Conservation (phyloP, 2,797 vertebrate genomes). For the Linurgus olivaceus region DNA sequence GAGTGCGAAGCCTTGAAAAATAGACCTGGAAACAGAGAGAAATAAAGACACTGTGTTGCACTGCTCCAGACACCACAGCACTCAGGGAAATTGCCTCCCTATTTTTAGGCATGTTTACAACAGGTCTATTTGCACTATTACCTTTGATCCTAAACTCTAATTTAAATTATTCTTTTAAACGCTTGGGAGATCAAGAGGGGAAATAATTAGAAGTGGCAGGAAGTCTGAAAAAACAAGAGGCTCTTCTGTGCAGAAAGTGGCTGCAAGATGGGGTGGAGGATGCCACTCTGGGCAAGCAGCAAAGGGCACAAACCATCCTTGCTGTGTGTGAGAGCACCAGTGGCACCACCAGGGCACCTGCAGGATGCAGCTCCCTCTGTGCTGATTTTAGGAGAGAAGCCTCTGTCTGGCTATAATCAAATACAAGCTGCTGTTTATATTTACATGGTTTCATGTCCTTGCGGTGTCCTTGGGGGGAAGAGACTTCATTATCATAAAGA, state of each 20-base stretch:
- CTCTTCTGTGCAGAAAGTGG: not conserved
- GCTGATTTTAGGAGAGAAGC: not conserved
- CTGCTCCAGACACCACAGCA: not conserved
- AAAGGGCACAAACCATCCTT: not conserved
- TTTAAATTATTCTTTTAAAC: not conserved
- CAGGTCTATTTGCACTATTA: not conserved
- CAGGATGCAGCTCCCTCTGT: not conserved
- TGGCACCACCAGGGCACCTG: rapidly evolving
- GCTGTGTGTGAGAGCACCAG: rapidly evolving
- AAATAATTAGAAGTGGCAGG: not conserved
- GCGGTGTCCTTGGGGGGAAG: slow-evolving; percentile 75
- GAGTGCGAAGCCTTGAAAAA: slow-evolving; percentile 23
- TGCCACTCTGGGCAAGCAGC: rapidly evolving
- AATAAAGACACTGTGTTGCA: not conserved
- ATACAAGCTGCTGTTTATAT: not conserved
- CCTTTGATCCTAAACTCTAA: slow-evolving; percentile 41
- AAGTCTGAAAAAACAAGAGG: not conserved
- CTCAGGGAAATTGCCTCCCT: slow-evolving; percentile 49
- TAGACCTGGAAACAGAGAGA: not conserved
- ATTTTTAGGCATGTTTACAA: slow-evolving; percentile 37
- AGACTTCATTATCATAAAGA: slow-evolving; percentile 80
- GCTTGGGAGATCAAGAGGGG: not conserved
- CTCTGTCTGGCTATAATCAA: not conserved
- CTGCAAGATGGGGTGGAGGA: not conserved
- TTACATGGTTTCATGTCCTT: slow-evolving; percentile 70